Base-by-base conservation (phyloP, 2,113 vertebrate genomes). In the Andinoacara biseriatus region DNA sequence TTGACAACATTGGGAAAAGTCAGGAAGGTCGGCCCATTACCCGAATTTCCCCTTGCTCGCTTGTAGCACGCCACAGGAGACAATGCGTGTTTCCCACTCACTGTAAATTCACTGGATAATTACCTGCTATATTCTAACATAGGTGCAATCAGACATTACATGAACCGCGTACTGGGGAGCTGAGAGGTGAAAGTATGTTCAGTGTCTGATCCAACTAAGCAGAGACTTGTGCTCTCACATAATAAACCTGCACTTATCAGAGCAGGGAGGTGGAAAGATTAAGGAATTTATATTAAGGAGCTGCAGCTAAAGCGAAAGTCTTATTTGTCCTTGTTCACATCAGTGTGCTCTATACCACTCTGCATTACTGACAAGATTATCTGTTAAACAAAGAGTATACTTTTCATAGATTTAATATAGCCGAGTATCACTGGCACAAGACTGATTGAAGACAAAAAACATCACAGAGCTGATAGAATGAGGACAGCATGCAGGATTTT, bases 381-480 rank as follows among this genome's bases (percentile, higher is more conserved):
- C 26, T 10, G 4, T 26, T 24, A 46, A 46, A 59, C 74, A 76
- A n/a, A 69, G 43, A 2, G 10, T 22, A 17, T 74, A 80, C 20
- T 65, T 76, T 38, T 31, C 35, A 62, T 43, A 67, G 24, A 83
- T 86, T 74, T 69, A 61, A 46, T 58, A 18, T n/a, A 58, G 76
- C 33, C 22, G 49, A 74, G 56, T 20, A 74, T 58, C 72, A 31
- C 20, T 10, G n/a, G 59, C 59, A 62, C 40, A 59, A 69, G 38
- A 79, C 58, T 85, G 74, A 85, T 43, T 76, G 54, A 87, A 84
- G 52, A 74, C 43, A 6, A 22, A 58, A 84, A 20, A 11, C 61
- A 74, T 2, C 35, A 63, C 3, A 17, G 20, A 77, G 57, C 1
- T 77, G 85, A 86, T 69, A 79, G 82, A 87, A 78, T 58, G 56